phyloP scores from a whole-genome alignment of 30 jellyfish, hydroid and myxozoan genomes.

The Aurelia aurita complex sp. Pacific region DNA sequence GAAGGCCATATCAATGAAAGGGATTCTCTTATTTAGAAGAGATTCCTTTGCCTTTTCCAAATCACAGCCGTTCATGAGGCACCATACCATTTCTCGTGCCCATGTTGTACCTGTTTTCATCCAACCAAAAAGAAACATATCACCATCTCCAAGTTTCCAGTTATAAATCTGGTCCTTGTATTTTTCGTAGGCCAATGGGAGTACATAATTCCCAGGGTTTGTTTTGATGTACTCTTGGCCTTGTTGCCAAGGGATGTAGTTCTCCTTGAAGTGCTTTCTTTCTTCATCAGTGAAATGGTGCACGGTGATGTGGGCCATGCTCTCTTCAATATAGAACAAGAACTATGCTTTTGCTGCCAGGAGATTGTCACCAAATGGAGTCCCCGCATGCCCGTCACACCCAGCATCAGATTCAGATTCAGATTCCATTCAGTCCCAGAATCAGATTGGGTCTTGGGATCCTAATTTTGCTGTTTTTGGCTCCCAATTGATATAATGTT shows the following conservation, averaged over 20 bases:
- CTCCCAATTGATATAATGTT: no score
- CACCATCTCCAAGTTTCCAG: conserved; percentile 20
- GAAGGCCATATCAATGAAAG: conserved; percentile 44
- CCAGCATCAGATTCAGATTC: no score
- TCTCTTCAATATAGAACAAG: neutral
- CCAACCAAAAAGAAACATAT: conserved; percentile 34
- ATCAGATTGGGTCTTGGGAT: no score
- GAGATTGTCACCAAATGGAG: no score
- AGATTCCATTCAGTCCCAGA: no score
- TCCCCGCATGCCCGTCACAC: no score
- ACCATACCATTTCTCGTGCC: conserved; percentile 56
- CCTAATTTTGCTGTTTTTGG: no score
- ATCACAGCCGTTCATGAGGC: conserved; percentile 21
- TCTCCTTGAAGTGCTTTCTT: neutral
- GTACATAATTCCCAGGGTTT: conserved; percentile 29
- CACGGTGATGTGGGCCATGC: conserved; percentile 12
- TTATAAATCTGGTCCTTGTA: conserved; percentile 29
- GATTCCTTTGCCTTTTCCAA: conserved; percentile 20
- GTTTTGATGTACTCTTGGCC: conserved; percentile 25
- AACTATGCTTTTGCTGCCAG: neutral
- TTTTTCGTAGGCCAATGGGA: conserved; percentile 32
- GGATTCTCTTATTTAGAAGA: conserved; percentile 23
- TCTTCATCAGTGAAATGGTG: conserved; percentile 28
- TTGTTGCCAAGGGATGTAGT: conserved; percentile 10
- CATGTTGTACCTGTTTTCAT: conserved; percentile 55